A percentile compares a stretch with the other conserved stretches of the same genome.
Conservation (phyloP, 1,140 invertebrate genomes). For the Hylaeus anthracinus region DNA sequence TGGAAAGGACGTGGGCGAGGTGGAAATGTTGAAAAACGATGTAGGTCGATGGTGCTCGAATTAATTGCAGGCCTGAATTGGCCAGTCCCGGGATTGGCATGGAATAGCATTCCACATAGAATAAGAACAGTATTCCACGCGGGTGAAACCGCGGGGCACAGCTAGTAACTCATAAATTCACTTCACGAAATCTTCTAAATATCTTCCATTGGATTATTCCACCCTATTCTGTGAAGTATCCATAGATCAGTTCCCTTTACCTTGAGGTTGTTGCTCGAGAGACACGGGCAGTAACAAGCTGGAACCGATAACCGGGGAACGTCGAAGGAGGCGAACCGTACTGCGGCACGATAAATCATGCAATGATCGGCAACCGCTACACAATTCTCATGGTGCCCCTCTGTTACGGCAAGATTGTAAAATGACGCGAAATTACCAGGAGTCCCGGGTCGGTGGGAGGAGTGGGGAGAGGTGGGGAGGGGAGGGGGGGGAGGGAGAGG, state of each 20-base stretch:
- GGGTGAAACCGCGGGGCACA: no score
- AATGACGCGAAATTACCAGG: constrained; percentile 49
- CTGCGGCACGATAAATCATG: constrained; percentile 46
- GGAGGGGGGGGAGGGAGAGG: not conserved
- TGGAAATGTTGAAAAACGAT: not conserved
- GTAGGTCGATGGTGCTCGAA: not conserved
- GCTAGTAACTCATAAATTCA: no score
- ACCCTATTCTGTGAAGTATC: no score
- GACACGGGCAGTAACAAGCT: not conserved
- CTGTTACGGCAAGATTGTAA: constrained; percentile 48
- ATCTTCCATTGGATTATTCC: no score
- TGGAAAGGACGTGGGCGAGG: not conserved
- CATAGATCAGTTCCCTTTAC: no score
- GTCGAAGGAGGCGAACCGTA: not conserved
- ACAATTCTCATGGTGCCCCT: constrained; percentile 9
- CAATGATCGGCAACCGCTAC: not conserved
- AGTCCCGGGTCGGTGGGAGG: constrained; percentile 40
- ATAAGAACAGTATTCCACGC: no score
- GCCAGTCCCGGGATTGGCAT: no score
- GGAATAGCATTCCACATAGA: no score
- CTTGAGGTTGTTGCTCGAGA: no score
- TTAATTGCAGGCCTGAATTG: no score
- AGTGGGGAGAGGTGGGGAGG: no score
- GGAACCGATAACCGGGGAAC: constrained; percentile 2
- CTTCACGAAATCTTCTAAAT: no score